Conservation (phyloP, 2,113 vertebrate species). For the Ceyx melanurus region DNA sequence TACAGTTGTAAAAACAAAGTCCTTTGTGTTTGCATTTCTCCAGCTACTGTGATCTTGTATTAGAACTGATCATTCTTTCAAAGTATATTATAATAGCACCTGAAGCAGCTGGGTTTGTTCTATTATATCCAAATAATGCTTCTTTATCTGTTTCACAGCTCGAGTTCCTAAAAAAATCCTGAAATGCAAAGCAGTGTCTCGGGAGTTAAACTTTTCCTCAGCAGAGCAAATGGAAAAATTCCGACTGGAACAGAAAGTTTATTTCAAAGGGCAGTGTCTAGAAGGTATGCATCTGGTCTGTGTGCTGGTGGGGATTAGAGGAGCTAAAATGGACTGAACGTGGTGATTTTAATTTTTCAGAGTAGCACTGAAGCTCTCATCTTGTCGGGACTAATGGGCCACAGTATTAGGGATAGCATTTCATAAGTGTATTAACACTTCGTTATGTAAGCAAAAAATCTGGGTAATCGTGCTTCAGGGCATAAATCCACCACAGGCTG, state of each 20-base stretch:
- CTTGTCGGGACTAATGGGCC: slow-evolving; percentile 24
- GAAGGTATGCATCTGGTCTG: slow-evolving; percentile 83
- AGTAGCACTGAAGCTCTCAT: slow-evolving; percentile 6
- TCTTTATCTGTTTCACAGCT: slow-evolving; percentile 78
- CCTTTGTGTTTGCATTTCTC: neutral
- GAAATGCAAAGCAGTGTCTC: slow-evolving; percentile 97
- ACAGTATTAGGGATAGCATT: slow-evolving; percentile 51
- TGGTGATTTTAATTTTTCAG: slow-evolving; percentile 33
- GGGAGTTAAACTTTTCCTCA: slow-evolving; percentile 98
- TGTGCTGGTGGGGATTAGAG: neutral
- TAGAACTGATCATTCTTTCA: neutral
- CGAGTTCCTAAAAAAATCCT: slow-evolving; percentile 99
- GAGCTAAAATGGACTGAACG: neutral
- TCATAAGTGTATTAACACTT: slow-evolving; percentile 67
- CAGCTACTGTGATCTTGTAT: neutral
- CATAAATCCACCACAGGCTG: slow-evolving; percentile 50
- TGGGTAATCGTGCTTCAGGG: slow-evolving; percentile 48
- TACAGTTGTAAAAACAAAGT: neutral
- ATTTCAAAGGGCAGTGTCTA: slow-evolving; percentile 98
- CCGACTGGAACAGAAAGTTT: slow-evolving; percentile 97
- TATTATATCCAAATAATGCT: neutral
- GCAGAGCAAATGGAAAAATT: slow-evolving; percentile 99
- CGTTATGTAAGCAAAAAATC: slow-evolving; percentile 58
- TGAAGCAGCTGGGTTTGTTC: neutral
- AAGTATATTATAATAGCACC: neutral